phyloP scores from a whole-genome alignment of 2,888 invertebrate genomes.

The Andrena flavipes region DNA sequence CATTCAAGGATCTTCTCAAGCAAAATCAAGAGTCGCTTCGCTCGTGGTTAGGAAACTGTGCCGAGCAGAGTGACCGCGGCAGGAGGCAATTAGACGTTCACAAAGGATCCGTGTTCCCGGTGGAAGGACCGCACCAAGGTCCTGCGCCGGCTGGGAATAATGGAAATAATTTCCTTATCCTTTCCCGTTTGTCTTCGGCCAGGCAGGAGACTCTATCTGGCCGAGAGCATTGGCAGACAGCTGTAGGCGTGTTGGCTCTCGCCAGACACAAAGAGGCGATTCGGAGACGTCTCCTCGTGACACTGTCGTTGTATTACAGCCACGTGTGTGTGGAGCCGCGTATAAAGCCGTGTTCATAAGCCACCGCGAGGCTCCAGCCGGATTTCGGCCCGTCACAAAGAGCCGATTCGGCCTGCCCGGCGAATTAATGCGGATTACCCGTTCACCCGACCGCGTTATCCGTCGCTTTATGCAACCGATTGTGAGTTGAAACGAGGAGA shows the following conservation, averaged over 20 bases:
- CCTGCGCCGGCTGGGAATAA: background rate
- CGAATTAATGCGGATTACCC: background rate
- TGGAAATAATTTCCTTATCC: conserved; percentile 35
- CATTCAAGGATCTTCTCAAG: no score
- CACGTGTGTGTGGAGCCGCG: conserved; percentile 2
- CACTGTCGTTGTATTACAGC: conserved; percentile 46
- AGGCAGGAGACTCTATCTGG: conserved; percentile 56
- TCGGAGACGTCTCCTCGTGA: conserved; percentile 69
- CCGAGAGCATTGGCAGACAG: conserved; percentile 63
- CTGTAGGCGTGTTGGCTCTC: conserved; percentile 70
- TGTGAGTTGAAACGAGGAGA: no score
- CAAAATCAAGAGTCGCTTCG: background rate
- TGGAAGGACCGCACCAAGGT: conserved; percentile 1
- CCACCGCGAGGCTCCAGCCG: conserved; percentile 37
- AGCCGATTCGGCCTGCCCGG: background rate
- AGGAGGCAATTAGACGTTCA: background rate
- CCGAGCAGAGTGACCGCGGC: background rate
- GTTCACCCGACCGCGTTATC: background rate
- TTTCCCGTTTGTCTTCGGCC: conserved; percentile 48
- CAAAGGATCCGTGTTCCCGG: conserved; percentile 3
- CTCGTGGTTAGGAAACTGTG: background rate
- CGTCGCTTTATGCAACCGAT: background rate
- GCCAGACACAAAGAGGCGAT: conserved; percentile 75
- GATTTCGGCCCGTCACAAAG: conserved; percentile 39
- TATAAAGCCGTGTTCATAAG: conserved; percentile 48